Evolutionary conservation across 2,888 invertebrate genomes (phyloP).

Genomic region (Coelopa pilipes): DNA sequence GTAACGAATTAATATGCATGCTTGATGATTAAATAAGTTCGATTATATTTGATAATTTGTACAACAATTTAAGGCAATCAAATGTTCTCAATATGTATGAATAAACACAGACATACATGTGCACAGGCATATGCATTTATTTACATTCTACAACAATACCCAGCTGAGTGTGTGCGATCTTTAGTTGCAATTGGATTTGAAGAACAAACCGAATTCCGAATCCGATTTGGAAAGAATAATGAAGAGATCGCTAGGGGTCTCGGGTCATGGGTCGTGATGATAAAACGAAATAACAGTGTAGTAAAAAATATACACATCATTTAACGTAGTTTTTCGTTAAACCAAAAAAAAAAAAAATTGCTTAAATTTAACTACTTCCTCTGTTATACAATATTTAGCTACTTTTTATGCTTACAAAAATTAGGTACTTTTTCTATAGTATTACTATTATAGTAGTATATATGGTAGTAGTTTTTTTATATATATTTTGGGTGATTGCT

Average conservation of each 20-base stretch:
- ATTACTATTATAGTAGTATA: slow-evolving; percentile 2
- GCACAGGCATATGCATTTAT: neutral
- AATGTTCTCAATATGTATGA: slow-evolving; percentile 27
- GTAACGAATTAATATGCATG: neutral
- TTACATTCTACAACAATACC: neutral
- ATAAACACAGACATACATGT: neutral
- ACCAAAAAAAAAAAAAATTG: neutral
- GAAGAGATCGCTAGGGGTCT: no score
- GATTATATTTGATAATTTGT: slow-evolving; percentile 33
- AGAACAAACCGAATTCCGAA: neutral
- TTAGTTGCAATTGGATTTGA: neutral
- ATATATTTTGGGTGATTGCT: neutral
- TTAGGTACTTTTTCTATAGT: slow-evolving; percentile 32
- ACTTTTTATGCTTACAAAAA: slow-evolving; percentile 25
- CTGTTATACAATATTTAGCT: slow-evolving; percentile 1
- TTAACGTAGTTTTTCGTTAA: slow-evolving; percentile 3
- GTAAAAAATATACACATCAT: slow-evolving; percentile 20
- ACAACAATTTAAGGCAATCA: slow-evolving; percentile 40
- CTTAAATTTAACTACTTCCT: slow-evolving; percentile 13
- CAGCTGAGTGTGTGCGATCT: neutral
- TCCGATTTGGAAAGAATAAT: no score
- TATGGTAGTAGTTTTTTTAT: neutral
- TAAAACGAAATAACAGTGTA: neutral
- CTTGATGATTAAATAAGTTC: slow-evolving; percentile 3
- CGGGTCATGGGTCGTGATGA: neutral